These are phyloP conservation scores for Pelobates cultripes DNA, from an alignment of 2,797 vertebrate genomes.

Conservation along the genomic window DNA sequence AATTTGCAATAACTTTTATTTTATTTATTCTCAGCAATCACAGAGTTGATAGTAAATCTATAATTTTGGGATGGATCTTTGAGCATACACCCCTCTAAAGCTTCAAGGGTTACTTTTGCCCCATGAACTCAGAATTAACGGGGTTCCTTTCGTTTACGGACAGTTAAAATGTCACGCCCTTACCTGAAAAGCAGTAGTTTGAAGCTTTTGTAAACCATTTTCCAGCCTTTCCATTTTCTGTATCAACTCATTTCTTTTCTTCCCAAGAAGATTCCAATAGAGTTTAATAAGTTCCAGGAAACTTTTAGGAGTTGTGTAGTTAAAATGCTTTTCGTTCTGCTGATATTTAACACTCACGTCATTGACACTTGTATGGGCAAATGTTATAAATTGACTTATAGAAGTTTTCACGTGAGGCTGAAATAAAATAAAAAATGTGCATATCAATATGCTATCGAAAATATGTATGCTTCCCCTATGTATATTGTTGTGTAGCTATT, in stretches of 20 bases:
- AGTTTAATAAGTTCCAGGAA: conserved; percentile 84
- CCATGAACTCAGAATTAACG: no score
- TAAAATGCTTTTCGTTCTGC: conserved; percentile 82
- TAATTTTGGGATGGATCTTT: no score
- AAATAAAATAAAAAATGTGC: conserved; percentile 18
- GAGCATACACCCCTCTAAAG: no score
- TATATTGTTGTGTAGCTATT: no score
- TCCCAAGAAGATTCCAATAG: conserved; percentile 72
- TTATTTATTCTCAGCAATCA: no score
- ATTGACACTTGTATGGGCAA: conserved; percentile 74
- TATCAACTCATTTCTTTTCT: conserved; percentile 71
- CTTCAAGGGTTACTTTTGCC: no score
- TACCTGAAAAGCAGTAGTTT: conserved; percentile 67
- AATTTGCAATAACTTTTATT: no score
- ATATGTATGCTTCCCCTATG: no score
- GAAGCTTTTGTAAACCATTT: conserved; percentile 76
- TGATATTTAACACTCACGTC: conserved; percentile 81
- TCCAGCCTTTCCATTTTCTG: conserved; percentile 78
- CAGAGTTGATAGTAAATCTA: no score
- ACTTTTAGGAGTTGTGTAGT: conserved; percentile 84
- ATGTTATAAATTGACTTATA: conserved; percentile 77
- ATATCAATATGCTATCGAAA: no score
- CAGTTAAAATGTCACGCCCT: not conserved
- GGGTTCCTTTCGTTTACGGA: no score
- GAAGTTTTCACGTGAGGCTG: conserved; percentile 72